A percentile compares a stretch with the other conserved stretches of the same genome.
Evolutionary conservation across 2,113 vertebrate genomes (phyloP).

Genomic region (Indicator indicator): DNA sequence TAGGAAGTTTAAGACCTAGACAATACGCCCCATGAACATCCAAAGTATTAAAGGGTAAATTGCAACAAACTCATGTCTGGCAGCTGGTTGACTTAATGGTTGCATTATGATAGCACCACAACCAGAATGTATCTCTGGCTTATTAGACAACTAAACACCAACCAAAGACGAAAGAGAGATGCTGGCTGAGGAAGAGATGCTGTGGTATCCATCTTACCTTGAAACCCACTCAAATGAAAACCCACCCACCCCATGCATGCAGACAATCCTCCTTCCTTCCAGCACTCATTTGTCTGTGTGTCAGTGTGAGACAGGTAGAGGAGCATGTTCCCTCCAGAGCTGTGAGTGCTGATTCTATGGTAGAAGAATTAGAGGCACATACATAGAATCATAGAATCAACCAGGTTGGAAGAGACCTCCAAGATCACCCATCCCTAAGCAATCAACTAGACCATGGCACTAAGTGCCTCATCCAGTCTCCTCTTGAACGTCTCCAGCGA

Average conservation of each 20-base stretch:
- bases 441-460: too few relatives aligned
- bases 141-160: not conserved
- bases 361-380: not conserved
- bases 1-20: not conserved
- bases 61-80: not conserved
- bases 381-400: too few relatives aligned
- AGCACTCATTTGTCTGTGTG: rapidly evolving
- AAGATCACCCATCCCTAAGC: too few relatives aligned
- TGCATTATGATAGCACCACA: not conserved
- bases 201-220: not conserved
- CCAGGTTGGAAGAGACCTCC: too few relatives aligned
- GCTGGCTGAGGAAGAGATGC: not conserved
- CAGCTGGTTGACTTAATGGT: not conserved
- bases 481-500: too few relatives aligned
- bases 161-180: not conserved
- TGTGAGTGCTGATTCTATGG: not conserved
- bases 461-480: too few relatives aligned
- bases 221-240: not conserved
- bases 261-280: too few relatives aligned
- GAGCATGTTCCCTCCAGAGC: not conserved
- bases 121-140: not conserved
- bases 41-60: not conserved
- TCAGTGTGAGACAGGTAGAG: not conserved
- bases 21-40: not conserved
- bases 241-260: rapidly evolving